Base-by-base conservation (phyloP, 1,140 invertebrate genomes). In the Polyergus mexicanus region DNA sequence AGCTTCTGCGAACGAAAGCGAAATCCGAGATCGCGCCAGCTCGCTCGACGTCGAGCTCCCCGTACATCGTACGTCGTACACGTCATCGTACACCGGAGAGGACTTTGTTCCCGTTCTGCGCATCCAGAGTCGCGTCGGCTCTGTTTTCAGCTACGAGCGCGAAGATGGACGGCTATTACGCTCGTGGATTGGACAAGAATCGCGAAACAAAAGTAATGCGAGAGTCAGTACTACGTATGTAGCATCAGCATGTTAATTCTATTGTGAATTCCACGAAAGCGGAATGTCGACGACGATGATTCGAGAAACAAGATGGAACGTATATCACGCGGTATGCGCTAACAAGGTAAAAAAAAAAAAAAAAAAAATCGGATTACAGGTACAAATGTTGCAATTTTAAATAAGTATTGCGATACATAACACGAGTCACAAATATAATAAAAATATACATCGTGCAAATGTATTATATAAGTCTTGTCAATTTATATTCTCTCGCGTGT, bases 11-110 rank as follows among this genome's bases (percentile, higher is more conserved):
- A 71, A 63, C 28, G 65, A 60, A 80, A 83, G 77, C 84, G 88
- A 89, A 89, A 89, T 89, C 78, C 68, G 85, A 89, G 88, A 86
- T 51, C 47, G 44, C 85, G 44, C 22, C 35, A 22, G 74, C 62
- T 65, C 47, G 58, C 65, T 28, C 54, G 84, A 16, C 56, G 35
- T 78, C 84, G 68, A 63, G 60, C 38, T 71, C 44, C 10, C 2
- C 47, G 11, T 41, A n/a, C n/a, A n/a, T n/a, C 41, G 35, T 38
- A 65, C 25, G 25, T n/a, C 32, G 3, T 32, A 32, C 3, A 32
- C 81, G 81, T 77, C 71, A 84, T 65, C 56, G 28, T 74, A 66
- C 80, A 69, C 80, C 58, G 72, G 47, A 32, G 32, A 68, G 60
- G 66, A 88, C 86, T 65, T 76, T 62, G 87, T 84, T 87, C 81